Conservation (phyloP, 2,888 invertebrate genomes). For the Epirrhoe tristata region DNA sequence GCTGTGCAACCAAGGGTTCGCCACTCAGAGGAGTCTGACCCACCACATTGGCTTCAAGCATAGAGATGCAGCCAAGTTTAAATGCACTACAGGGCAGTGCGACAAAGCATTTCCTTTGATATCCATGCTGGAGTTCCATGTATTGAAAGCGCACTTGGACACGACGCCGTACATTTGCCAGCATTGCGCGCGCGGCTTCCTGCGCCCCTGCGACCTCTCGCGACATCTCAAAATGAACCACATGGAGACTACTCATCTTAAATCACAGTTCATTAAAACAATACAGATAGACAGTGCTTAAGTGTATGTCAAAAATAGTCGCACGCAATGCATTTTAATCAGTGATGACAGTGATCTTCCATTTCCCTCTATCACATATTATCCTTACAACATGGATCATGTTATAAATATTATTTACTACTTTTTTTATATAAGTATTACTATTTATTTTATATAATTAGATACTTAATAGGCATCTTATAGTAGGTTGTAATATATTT, state of each 20-base stretch:
- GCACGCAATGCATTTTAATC: no score
- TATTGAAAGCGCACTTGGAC: slow-evolving; percentile 76
- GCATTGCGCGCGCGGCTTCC: slow-evolving; percentile 76
- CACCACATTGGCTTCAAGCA: slow-evolving; percentile 77
- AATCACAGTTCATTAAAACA: slow-evolving; percentile 39
- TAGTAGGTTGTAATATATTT: no score
- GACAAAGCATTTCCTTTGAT: slow-evolving; percentile 72
- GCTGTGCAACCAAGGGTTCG: slow-evolving; percentile 68
- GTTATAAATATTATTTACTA: no score
- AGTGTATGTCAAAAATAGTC: no score
- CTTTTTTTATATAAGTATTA: no score
- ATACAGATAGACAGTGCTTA: slow-evolving; percentile 19
- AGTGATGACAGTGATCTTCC: no score
- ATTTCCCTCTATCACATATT: no score
- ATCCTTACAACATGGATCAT: no score
- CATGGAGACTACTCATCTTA: slow-evolving; percentile 53
- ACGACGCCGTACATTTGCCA: slow-evolving; percentile 75
- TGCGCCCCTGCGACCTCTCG: slow-evolving; percentile 73
- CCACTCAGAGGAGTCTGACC: slow-evolving; percentile 66
- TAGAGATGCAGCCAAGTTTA: slow-evolving; percentile 72
- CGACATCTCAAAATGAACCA: slow-evolving; percentile 72
- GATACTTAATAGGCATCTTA: no score
- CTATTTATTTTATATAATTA: no score
- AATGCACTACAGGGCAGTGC: slow-evolving; percentile 75
- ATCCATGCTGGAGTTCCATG: slow-evolving; percentile 76